Base-by-base conservation (phyloP, 1,140 invertebrate species). In the Lerema accius region DNA sequence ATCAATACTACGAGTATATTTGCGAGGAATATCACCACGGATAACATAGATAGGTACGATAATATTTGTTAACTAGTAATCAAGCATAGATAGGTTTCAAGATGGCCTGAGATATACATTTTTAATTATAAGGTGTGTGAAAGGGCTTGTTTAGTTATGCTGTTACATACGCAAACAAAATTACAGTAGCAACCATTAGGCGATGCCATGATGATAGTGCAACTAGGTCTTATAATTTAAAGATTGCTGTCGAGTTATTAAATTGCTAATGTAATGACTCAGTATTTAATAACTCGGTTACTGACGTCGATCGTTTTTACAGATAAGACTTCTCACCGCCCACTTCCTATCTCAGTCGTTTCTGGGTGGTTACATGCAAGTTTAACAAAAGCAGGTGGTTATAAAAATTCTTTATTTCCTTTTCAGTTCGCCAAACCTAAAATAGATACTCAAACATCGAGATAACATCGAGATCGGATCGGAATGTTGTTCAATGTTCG, bases 301-400 rank as follows among this genome's bases (percentile, higher is more conserved):
- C 55, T 61, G 64, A 71, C 58, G 61, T 69, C 59, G 78, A 78
- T 78, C 42, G 66, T 65, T 76, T 69, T 46, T 15, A 64, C 50
- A 63, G 78, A 78, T 80, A 82, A 75, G 63, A 32, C 45, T 59
- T 60, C 59, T 63, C 15, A 66, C 68, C 76, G 74, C 78, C 76
- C 65, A 76, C 76, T 73, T 73, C 69, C 73, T 73, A 77, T 75
- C 69, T 59, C 65, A 65, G 40, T 68, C 69, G 64, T 69, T 66
- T 68, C 60, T 59, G 65, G 53, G 66, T 53, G n/a, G n/a, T n/a
- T 66, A 60, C 50, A 42, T 60, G 42, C 61, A 63, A 55, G 49
- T 42, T 61, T 56, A 45, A 23, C n/a, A 62, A 56, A 17, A 73
- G 71, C 76, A 76, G 63, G 51, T 73, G 71, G 60, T 51, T 65